Percentiles rank a stretch among this genome's conserved stretches.
Conservation (phyloP, 2,113 vertebrate species). For the Neodon shergylaensis region DNA sequence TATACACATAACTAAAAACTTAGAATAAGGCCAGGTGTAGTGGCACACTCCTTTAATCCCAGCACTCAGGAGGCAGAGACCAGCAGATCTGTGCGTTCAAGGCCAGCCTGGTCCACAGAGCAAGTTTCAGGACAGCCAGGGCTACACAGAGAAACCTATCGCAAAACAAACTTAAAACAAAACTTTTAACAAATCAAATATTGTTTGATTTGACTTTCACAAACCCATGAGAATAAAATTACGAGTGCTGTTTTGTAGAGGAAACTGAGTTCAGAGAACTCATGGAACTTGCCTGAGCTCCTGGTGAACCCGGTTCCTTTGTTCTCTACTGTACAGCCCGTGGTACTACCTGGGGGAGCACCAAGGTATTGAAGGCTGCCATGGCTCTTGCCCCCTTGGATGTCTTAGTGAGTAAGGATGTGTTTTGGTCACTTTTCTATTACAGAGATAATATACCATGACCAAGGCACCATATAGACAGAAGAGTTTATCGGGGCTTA, state of each 20-base stretch:
- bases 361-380: not conserved
- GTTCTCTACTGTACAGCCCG: not conserved
- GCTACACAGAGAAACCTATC: not conserved
- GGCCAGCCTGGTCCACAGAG: not conserved
- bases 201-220: not conserved
- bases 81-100: not conserved
- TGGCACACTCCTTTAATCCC: no score
- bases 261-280: not conserved
- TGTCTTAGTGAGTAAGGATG: not conserved
- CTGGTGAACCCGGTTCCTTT: not conserved
- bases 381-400: not conserved
- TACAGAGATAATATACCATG: not conserved
- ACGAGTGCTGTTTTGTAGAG: not conserved
- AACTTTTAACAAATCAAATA: not conserved
- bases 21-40: not conserved
- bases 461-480: not conserved
- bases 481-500: not conserved
- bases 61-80: not conserved
- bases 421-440: not conserved
- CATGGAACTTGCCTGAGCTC: not conserved
- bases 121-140: not conserved
- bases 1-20: not conserved
- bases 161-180: not conserved
- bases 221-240: not conserved
- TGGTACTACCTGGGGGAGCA: not conserved